A percentile compares a stretch with the other conserved stretches of the same genome.
Evolutionary conservation across 1,140 invertebrate species (phyloP).

Genomic region (Atta cephalotes): DNA sequence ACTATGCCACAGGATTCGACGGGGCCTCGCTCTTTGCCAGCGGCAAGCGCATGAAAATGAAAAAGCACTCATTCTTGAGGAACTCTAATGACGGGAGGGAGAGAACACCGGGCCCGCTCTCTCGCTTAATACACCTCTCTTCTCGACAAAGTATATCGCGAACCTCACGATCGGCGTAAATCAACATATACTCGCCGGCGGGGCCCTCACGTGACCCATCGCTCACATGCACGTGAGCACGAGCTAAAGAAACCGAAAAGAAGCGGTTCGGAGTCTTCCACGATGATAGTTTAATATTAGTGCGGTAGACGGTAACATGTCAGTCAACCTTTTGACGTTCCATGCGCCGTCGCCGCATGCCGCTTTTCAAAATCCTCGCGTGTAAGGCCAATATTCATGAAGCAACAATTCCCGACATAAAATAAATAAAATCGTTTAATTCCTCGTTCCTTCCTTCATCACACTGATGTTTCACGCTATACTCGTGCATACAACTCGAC

Average conservation of each 20-base stretch:
- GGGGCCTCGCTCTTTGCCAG: slow-evolving; percentile 37
- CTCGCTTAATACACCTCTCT: slow-evolving; percentile 53
- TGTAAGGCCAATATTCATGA: slow-evolving; percentile 60
- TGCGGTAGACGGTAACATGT: slow-evolving; percentile 58
- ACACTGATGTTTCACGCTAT: neutral
- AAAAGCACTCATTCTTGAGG: slow-evolving; percentile 61
- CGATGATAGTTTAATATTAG: slow-evolving; percentile 65
- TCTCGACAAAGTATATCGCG: slow-evolving; percentile 63
- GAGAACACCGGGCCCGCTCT: slow-evolving; percentile 47
- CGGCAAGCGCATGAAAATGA: slow-evolving; percentile 49
- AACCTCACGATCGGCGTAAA: slow-evolving; percentile 59
- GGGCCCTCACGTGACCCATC: slow-evolving; percentile 51
- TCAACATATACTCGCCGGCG: slow-evolving; percentile 63
- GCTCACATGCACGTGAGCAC: slow-evolving; percentile 45
- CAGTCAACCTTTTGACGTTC: slow-evolving; percentile 53
- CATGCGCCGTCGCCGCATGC: slow-evolving; percentile 37
- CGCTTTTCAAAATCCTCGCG: slow-evolving; percentile 58
- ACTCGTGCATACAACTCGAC: slow-evolving; percentile 6
- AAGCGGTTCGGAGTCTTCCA: slow-evolving; percentile 40
- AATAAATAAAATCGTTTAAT: slow-evolving; percentile 60
- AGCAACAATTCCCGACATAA: slow-evolving; percentile 24
- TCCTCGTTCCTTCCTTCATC: slow-evolving; percentile 11
- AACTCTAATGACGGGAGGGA: slow-evolving; percentile 64
- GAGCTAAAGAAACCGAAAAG: slow-evolving; percentile 59
- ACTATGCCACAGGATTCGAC: slow-evolving; percentile 4